Conservation (phyloP, 2,797 vertebrate genomes). For the Malacoctenus gilli region DNA sequence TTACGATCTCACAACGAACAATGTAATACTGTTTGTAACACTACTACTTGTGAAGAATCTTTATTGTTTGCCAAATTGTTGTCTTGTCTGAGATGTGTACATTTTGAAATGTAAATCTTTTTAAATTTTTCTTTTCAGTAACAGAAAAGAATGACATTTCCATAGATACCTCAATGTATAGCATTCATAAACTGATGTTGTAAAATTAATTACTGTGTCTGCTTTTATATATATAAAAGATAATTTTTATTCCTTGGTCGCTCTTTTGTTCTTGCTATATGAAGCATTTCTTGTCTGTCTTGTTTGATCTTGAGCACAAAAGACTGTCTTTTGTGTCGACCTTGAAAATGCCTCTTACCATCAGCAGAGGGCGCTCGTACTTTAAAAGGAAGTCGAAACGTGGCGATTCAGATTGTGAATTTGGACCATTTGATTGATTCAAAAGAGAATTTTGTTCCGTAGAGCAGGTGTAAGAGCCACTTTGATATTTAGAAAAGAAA, state of each 20-base stretch:
- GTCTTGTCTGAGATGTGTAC: conserved; percentile 38
- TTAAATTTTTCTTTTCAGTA: too few relatives aligned
- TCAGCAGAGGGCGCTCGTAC: conserved; percentile 59
- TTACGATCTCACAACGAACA: conserved; percentile 6
- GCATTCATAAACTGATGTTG: conserved; percentile 59
- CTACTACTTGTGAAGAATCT: conserved; percentile 50
- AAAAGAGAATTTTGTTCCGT: too few relatives aligned
- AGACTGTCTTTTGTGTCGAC: conserved; percentile 9
- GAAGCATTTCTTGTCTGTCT: conserved; percentile 1
- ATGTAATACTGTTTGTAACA: conserved; percentile 34
- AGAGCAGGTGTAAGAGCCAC: too few relatives aligned
- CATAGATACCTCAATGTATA: conserved; percentile 70
- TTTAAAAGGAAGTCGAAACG: background rate
- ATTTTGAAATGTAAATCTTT: conserved; percentile 48
- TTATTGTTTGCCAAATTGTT: conserved; percentile 43
- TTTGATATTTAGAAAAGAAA: too few relatives aligned
- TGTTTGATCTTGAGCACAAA: background rate
- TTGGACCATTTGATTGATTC: too few relatives aligned
- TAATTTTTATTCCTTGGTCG: conserved; percentile 34
- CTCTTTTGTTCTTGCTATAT: background rate
- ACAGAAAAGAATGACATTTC: conserved; percentile 36
- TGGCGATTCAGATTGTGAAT: too few relatives aligned
- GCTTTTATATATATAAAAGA: conserved; percentile 60
- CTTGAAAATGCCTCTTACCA: conserved; percentile 17
- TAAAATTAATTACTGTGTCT: conserved; percentile 56